Base-by-base conservation (phyloP, 2,113 vertebrate genomes). In the Formicarius rufipectus region DNA sequence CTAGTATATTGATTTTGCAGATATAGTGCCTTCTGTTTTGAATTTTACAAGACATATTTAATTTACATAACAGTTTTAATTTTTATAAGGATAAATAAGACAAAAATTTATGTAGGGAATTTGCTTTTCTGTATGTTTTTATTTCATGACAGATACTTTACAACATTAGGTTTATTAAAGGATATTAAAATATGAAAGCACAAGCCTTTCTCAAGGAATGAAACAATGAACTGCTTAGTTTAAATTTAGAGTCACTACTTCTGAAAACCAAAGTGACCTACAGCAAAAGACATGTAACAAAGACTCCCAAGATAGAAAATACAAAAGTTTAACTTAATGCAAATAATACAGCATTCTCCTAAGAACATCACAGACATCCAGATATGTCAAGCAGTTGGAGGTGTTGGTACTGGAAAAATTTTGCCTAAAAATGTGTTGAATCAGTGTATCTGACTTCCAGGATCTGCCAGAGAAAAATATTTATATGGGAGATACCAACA, bases 251-350 rank as follows among this genome's bases (percentile, higher is more conserved):
- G 6, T 23, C 13, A 47, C 12, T n/a, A 7, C 4, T 19, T 67
- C 45, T 59, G 11, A 75, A 77, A 80, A 73, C 11, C 6, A 18
- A 35, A 28, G 21, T 12, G 25, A 80, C 58, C 14, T 59, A 69
- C 6, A 14, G 42, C 5, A 6, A 0, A 0, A 76, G 15, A 35
- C 7, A 7, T 3, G 4, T 23, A 37, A 45, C 27, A 56, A 44
- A 44, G 33, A 66, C 14, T 74, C 63, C 15, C 35, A 74, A 42
- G 14, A 59, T 8, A 72, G 25, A 35, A 81, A 80, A 62, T 4
- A 40, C 1, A 10, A 62, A n/a, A 59, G 22, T 66, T 92, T 56
- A 60, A 45, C 24, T 22, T 24, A 9, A 4, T 40, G 14, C 20
- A 69, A 84, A 55, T 35, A 4, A 71, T 21, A n/a, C 0, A 81